A percentile compares a stretch with the other conserved stretches of the same genome.
Evolutionary conservation across 1,140 invertebrate species (phyloP).

Genomic region (Pseudomyrmex flavicornis): DNA sequence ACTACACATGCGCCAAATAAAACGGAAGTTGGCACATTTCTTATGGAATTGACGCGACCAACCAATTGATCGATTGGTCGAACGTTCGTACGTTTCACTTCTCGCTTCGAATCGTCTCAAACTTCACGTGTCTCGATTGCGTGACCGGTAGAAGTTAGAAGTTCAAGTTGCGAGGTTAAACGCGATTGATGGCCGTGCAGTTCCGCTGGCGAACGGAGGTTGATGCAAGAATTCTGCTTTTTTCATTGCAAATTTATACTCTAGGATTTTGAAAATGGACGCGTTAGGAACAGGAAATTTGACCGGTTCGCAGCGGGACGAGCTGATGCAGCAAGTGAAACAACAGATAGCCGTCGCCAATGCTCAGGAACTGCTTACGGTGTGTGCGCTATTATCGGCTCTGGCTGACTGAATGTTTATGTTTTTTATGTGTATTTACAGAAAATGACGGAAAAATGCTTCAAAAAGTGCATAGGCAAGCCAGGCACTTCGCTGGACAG

Average conservation of each 20-base stretch:
- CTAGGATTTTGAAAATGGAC: slow-evolving; percentile 68
- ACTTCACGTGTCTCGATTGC: too few species aligned
- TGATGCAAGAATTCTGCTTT: neutral
- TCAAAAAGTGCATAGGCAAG: slow-evolving; percentile 96
- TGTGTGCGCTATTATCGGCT: slow-evolving; percentile 74
- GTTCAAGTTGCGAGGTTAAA: too few species aligned
- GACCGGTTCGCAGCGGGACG: slow-evolving; percentile 91
- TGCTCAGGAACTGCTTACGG: slow-evolving; percentile 96
- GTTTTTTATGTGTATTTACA: slow-evolving; percentile 84
- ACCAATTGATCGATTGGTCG: too few species aligned
- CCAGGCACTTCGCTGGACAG: slow-evolving; percentile 96
- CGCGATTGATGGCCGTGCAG: neutral
- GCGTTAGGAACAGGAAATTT: slow-evolving; percentile 76
- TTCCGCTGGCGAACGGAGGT: too few species aligned
- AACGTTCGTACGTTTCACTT: too few species aligned
- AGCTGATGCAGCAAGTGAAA: slow-evolving; percentile 97
- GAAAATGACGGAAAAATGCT: slow-evolving; percentile 99
- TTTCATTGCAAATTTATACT: neutral
- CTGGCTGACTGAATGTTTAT: slow-evolving; percentile 67
- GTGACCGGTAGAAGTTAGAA: too few species aligned
- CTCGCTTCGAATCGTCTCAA: too few species aligned
- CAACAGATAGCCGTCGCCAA: slow-evolving; percentile 98
- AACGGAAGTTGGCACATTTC: too few species aligned
- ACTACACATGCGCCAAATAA: too few species aligned
- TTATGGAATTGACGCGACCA: too few species aligned